Base-by-base conservation (phyloP, 2,113 vertebrate genomes). In the Prunella fulvescens region DNA sequence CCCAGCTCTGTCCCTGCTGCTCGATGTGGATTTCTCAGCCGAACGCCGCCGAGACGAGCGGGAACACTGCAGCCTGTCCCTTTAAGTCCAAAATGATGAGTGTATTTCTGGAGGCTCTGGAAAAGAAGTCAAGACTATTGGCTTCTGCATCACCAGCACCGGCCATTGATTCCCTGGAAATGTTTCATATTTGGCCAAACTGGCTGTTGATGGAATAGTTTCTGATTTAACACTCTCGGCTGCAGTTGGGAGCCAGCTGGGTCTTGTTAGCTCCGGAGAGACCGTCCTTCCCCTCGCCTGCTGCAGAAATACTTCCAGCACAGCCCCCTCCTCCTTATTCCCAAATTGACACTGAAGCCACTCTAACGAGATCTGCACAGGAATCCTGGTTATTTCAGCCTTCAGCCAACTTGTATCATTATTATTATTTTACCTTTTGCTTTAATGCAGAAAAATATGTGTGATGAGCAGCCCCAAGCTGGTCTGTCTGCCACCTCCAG, bases 181-280 rank as follows among this genome's bases (percentile, higher is more conserved):
- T 95, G 96, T 97, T 97, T 97, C 95, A 97, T 96, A 96, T 80
- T 95, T 95, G 96, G 96, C 96, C 97, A 97, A 97, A 91, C 78
- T 95, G 95, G 95, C 96, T 97, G 96, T 95, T 95, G 97, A 95
- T 9, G 82, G 96, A 95, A 96, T 97, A 95, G 93, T 97, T 97
- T 97, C 96, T 97, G 94, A 97, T 97, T 97, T 95, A 97, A 96
- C 94, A 96, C 95, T 94, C 93, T 92, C 85, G 29, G 92, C 92
- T 93, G 70, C 87, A 96, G 92, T 53, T 8, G 12, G 84, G 93
- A 95, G 91, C 93, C 96, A 97, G 97, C 89, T 97, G 96, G 95
- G 95, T 93, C 95, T 92, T 44, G 74, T 97, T 97, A 97, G 93
- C 92, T 96, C 92, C 8, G 0, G 65, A 96, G 95, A 96, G 91